Percentiles rank a stretch among this genome's conserved stretches.
phyloP scores from a whole-genome alignment of 2,113 vertebrate species.

The Asarcornis scutulata region DNA sequence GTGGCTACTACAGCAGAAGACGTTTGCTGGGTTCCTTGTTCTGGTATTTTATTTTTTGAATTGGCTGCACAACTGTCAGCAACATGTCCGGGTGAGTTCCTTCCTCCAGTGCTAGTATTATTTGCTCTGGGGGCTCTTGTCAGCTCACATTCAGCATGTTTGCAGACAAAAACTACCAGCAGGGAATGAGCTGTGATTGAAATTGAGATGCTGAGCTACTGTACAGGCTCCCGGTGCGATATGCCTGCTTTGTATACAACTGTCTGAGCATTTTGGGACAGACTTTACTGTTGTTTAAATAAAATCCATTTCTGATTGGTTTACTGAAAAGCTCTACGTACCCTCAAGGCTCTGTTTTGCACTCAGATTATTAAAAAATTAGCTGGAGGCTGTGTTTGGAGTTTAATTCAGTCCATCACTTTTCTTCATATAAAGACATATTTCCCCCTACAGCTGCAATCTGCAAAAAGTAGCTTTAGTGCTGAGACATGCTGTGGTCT shows the following conservation, averaged over 20 bases:
- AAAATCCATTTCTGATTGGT: slow-evolving; percentile 20
- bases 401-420: slow-evolving; percentile 15
- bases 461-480: slow-evolving; percentile 27
- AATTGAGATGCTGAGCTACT: slow-evolving; percentile 59
- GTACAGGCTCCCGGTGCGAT: neutral
- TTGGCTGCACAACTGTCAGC: slow-evolving; percentile 18
- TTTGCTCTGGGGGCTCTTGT: slow-evolving; percentile 47
- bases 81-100: neutral
- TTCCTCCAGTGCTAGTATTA: neutral
- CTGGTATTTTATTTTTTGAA: neutral
- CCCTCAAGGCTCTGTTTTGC: slow-evolving; percentile 18
- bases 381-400: slow-evolving; percentile 56
- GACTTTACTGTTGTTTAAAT: slow-evolving; percentile 10
- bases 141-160: slow-evolving; percentile 50
- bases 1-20: neutral
- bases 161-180: slow-evolving; percentile 56
- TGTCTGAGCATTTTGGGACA: slow-evolving; percentile 9
- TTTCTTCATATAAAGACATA: neutral
- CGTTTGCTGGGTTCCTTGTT: neutral
- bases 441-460: slow-evolving; percentile 67
- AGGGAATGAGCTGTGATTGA: slow-evolving; percentile 43
- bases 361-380: slow-evolving; percentile 21
- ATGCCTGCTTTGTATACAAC: slow-evolving; percentile 19
- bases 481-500: slow-evolving; percentile 1
- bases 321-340: slow-evolving; percentile 27